Conservation (phyloP, 2,888 invertebrate species). For the Drosophila seclusa region DNA sequence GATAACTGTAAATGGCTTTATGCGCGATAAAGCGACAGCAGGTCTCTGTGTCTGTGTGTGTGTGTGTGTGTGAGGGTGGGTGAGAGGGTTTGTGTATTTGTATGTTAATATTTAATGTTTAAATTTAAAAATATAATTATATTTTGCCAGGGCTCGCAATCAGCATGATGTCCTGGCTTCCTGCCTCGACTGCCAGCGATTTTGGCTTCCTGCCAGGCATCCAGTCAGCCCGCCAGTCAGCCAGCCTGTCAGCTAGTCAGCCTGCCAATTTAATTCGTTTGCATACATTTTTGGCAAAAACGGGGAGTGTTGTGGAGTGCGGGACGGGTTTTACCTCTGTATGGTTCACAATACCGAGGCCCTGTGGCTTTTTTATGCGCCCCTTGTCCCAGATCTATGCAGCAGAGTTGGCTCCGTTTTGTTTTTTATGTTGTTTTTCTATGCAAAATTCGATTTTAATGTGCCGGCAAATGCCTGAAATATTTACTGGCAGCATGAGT, state of each 20-base stretch:
- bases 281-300: conserved; percentile 63
- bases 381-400: conserved; percentile 1
- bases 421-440: conserved; percentile 60
- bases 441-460: conserved; percentile 78
- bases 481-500: conserved; percentile 39
- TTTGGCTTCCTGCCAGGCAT: conserved; percentile 64
- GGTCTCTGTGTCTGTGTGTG: not conserved
- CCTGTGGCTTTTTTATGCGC: conserved; percentile 65
- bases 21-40: conserved; percentile 36
- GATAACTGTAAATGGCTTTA: conserved; percentile 62
- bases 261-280: conserved; percentile 78
- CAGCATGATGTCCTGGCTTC: conserved; percentile 62
- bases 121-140: conserved; percentile 76
- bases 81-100: conserved; percentile 18
- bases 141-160: conserved; percentile 51
- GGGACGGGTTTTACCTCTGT: conserved; percentile 3
- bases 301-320: too few relatives aligned
- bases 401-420: conserved; percentile 10
- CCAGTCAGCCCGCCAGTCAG: not conserved
- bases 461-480: conserved; percentile 71
- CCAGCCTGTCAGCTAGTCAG: conserved; percentile 17
- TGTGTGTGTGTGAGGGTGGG: conserved; percentile 11
- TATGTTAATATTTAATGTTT: conserved; percentile 68
- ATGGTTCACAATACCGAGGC: conserved; percentile 56
- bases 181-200: conserved; percentile 17